Percentiles rank a stretch among this genome's conserved stretches.
These are phyloP conservation scores for Trochalopteron elliotii DNA, from an alignment of 2,113 vertebrate species.

Conservation along the genomic window DNA sequence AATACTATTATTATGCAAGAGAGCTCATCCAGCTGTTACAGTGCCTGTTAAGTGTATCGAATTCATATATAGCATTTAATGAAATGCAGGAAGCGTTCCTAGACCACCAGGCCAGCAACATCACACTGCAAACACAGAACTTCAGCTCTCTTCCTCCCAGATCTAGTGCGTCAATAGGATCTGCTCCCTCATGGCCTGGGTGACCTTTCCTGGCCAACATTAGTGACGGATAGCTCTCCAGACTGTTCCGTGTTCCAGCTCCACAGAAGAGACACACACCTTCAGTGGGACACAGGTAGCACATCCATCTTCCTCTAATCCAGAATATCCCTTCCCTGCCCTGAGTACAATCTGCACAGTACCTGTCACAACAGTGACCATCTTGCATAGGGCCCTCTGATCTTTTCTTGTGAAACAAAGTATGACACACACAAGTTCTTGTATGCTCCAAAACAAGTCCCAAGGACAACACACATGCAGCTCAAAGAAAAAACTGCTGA, in stretches of 20 bases:
- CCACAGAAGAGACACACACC: background rate
- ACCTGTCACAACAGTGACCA: background rate
- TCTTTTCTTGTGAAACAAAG: background rate
- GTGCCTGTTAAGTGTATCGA: conserved; percentile 54
- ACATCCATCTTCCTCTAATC: background rate
- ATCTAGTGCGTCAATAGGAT: background rate
- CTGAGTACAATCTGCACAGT: background rate
- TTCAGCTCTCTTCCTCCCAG: background rate
- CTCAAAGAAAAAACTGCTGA: background rate
- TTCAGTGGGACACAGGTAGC: background rate
- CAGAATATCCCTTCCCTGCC: background rate
- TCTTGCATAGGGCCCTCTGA: background rate
- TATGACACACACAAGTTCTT: background rate
- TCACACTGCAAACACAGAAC: background rate
- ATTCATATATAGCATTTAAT: background rate
- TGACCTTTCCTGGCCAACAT: background rate
- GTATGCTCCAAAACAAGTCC: background rate
- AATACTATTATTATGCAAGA: conserved; percentile 54
- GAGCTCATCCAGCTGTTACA: conserved; percentile 64
- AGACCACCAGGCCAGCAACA: conserved; percentile 33
- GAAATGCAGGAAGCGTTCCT: conserved; percentile 34
- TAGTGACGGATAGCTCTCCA: background rate
- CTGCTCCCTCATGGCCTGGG: background rate
- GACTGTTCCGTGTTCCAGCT: background rate
- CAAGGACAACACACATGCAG: background rate